Evolutionary conservation across 2,888 invertebrate genomes (phyloP), one percentile per base, ranked within the genome.

Genomic region (Hecatera dysodea): DNA sequence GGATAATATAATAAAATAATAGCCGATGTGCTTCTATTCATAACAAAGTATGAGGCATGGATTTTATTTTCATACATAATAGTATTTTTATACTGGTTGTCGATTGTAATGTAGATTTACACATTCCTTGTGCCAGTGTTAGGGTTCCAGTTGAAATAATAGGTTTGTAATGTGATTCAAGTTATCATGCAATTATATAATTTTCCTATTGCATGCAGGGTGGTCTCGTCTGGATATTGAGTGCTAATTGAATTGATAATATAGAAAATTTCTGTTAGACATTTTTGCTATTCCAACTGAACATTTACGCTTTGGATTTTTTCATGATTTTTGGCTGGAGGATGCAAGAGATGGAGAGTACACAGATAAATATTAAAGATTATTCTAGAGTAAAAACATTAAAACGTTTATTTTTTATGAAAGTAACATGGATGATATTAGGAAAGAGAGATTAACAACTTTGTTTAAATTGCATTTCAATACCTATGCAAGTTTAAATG

Each of bases 1-100:
- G 83, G 85, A 86, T 83, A 75, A 75, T 77, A 76, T 87, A 84
- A 65, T 70, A 90, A 85, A 86, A 87, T 80, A 88, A 87, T 89
- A 92, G 94, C 93, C 89, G 88, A 92, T 91, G 93, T 93, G 94
- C 92, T 90, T 91, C 92, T 93, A 92, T 89, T 87, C 78, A 79
- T 76, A 86, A 78, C 86, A 87, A 75, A 86, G 80, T 86, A 93
- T 94, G 94, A 94, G 93, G 91, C 93, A 94, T 94, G 93, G 90
- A 88, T 88, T 89, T 87, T 81, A 83, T 87, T 85, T 77, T 83
- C 73, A 83, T 77, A 83, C 82, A 84, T 83, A 77, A 78, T 78
- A 62, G 63, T 72, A 75, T 85, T 75, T 85, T 33, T 33, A 33
- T 74, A 78, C 72, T 76, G 64, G 44, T 80, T 73, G 60, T 72